These are phyloP conservation scores for Paragorgia papillata DNA, from an alignment of 92 coral and sea anemone species.

Conservation along the genomic window DNA sequence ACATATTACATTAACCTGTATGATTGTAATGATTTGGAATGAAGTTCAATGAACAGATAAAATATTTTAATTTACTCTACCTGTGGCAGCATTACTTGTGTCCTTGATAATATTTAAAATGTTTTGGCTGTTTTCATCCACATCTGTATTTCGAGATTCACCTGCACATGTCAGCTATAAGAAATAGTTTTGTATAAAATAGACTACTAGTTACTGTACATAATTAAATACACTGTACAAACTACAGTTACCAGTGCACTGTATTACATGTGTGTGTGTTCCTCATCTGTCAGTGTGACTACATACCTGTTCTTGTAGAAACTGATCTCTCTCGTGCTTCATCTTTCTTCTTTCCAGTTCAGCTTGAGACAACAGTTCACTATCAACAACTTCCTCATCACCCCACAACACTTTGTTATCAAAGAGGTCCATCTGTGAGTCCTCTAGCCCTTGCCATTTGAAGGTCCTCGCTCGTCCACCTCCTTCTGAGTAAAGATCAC, in stretches of 20 bases:
- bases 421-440: constrained; percentile 82
- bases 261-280: too few species aligned
- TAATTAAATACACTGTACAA: too few species aligned
- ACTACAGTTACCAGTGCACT: too few species aligned
- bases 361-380: constrained; percentile 74
- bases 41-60: too few species aligned
- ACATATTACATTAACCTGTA: too few species aligned
- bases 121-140: constrained; percentile 91
- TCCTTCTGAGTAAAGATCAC: constrained; percentile 87
- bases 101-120: constrained; percentile 83
- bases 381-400: constrained; percentile 70
- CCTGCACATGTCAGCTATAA: constrained; percentile 17
- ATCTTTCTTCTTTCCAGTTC: constrained; percentile 90
- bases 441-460: constrained; percentile 89
- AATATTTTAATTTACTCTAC: constrained; percentile 32
- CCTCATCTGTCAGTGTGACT: too few species aligned
- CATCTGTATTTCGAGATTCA: constrained; percentile 53
- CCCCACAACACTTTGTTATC: constrained; percentile 87
- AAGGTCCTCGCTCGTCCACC: constrained; percentile 90
- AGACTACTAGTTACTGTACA: too few species aligned
- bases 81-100: constrained; percentile 71
- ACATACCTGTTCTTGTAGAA: constrained; percentile 88
- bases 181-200: not conserved
- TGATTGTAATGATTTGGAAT: too few species aligned
- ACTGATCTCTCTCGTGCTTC: constrained; percentile 86